Evolutionary conservation across 2,113 vertebrate genomes (phyloP).

Genomic region (Serilophus lunatus): DNA sequence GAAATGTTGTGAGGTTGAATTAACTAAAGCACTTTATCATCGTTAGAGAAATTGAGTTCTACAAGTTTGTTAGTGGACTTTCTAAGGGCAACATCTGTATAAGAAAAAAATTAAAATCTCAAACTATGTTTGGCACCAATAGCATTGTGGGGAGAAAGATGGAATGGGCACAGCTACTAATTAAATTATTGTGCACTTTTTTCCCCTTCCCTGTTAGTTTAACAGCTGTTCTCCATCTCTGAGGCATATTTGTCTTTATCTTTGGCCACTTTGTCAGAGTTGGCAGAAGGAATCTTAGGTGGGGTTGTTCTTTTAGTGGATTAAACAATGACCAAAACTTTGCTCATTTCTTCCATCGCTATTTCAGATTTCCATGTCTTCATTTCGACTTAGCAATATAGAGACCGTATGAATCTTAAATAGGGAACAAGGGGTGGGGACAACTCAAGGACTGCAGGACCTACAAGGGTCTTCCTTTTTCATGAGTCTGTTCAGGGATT

Average conservation of each 20-base stretch:
- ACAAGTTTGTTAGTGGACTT: background rate
- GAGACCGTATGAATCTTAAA: background rate
- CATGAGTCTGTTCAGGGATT: background rate
- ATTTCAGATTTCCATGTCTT: slow-evolving; percentile 69
- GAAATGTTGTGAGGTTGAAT: slow-evolving; percentile 23
- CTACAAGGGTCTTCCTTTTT: background rate
- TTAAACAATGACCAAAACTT: slow-evolving; percentile 76
- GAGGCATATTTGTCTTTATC: slow-evolving; percentile 67
- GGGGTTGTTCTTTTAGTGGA: slow-evolving; percentile 68
- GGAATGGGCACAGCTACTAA: slow-evolving; percentile 35
- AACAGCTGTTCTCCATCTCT: slow-evolving; percentile 62
- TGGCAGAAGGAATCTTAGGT: slow-evolving; percentile 72
- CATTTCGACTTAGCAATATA: slow-evolving; percentile 33
- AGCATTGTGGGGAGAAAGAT: background rate
- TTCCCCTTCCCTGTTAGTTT: background rate
- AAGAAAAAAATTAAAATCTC: slow-evolving; percentile 13
- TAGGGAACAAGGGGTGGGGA: background rate
- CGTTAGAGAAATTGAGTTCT: background rate
- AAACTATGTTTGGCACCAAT: background rate
- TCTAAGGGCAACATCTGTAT: slow-evolving; percentile 7
- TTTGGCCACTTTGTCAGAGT: slow-evolving; percentile 63
- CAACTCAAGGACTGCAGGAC: background rate
- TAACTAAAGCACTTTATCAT: slow-evolving; percentile 7
- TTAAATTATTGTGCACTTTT: background rate
- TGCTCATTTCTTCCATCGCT: slow-evolving; percentile 71